A percentile compares a stretch with the other conserved stretches of the same genome.
Conservation (phyloP, 2,888 invertebrate genomes). For the Frankliniella intonsa region DNA sequence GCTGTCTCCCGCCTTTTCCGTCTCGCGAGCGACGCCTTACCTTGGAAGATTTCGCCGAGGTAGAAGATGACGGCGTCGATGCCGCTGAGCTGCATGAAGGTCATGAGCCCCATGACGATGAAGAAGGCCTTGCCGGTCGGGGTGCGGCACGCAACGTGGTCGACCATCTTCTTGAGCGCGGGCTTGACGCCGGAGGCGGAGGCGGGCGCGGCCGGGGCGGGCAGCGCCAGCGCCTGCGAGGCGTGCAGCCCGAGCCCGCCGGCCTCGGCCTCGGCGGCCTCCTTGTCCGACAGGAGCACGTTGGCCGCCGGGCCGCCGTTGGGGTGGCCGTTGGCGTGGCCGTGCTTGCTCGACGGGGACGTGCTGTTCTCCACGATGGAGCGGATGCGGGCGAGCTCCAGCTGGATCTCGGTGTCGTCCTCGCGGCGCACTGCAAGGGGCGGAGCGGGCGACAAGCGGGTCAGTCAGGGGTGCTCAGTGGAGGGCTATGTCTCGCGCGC, state of each 20-base stretch:
- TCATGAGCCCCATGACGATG: conserved; percentile 47
- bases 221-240: background rate
- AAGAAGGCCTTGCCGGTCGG: conserved; percentile 40
- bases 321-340: conserved; percentile 9
- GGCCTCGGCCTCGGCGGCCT: background rate
- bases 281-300: conserved; percentile 5
- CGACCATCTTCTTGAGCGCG: background rate
- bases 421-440: background rate
- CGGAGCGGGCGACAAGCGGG: no score
- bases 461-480: no score
- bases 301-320: conserved; percentile 3
- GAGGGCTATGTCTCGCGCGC: no score
- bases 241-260: background rate
- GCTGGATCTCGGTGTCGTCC: conserved; percentile 23
- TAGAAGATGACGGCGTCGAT: conserved; percentile 44
- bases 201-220: background rate
- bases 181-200: background rate
- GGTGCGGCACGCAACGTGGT: conserved; percentile 40
- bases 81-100: conserved; percentile 44
- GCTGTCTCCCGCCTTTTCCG: no score
- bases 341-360: background rate
- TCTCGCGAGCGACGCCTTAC: background rate
- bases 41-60: conserved; percentile 41
- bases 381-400: conserved; percentile 12
- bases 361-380: background rate